These are phyloP conservation scores for Gadus chalcogrammus DNA, from an alignment of 2,113 vertebrate species.

Conservation along the genomic window DNA sequence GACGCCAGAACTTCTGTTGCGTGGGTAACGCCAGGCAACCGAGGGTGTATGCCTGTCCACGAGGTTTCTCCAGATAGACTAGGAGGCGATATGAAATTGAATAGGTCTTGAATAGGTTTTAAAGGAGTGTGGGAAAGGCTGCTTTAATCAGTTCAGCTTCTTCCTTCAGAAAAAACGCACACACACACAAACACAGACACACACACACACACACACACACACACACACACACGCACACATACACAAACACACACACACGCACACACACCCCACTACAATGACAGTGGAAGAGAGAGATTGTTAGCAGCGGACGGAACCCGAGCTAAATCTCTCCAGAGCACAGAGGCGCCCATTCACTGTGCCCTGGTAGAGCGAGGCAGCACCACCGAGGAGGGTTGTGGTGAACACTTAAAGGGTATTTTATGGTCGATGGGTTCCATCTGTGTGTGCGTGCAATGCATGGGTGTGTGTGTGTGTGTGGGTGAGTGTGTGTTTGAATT, in stretches of 20 bases:
- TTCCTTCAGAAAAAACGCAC: too few species aligned
- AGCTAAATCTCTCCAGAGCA: conserved; percentile 46
- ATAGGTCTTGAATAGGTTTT: too few species aligned
- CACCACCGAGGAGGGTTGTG: not conserved
- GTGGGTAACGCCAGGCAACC: too few species aligned
- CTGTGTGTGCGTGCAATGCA: conserved; percentile 1
- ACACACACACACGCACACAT: conserved; percentile 1
- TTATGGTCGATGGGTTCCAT: conserved; percentile 14
- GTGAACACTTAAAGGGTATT: conserved; percentile 7
- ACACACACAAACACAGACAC: not conserved
- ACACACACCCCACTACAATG: conserved; percentile 25
- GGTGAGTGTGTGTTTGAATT: conserved; percentile 7
- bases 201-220: too few species aligned
- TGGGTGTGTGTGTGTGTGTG: conserved; percentile 10
- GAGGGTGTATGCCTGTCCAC: too few species aligned
- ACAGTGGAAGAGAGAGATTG: conserved; percentile 30
- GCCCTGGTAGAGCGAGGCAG: conserved; percentile 5
- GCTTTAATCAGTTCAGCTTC: too few species aligned
- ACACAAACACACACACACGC: too few species aligned
- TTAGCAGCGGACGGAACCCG: conserved; percentile 37
- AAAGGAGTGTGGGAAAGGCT: too few species aligned
- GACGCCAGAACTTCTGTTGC: too few species aligned
- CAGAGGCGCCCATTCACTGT: conserved; percentile 49
- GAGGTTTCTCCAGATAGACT: too few species aligned
- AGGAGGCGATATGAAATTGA: too few species aligned